Base-by-base conservation (phyloP, 2,113 vertebrate species). In the Nycticryphes semicollaris region DNA sequence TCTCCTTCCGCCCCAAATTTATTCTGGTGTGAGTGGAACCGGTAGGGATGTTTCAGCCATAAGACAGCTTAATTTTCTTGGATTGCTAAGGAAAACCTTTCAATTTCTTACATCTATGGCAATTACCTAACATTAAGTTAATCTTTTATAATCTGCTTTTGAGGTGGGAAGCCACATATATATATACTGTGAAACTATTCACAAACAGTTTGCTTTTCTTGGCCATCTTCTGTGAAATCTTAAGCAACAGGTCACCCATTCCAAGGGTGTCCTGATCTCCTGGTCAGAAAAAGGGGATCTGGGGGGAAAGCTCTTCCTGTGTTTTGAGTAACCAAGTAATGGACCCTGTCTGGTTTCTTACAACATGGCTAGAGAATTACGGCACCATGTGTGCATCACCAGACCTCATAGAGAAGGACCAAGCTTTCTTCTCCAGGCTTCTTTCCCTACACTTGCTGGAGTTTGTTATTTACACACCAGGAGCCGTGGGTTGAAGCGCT, bases 341-440 rank as follows among this genome's bases (percentile, higher is more conserved):
- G 73, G 37, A 33, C 12, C 7, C 1, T 3, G 4, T 19, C 21
- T 33, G 18, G 59, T 67, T 63, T 62, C 31, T 28, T 59, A 10
- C 30, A 69, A 0, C 11, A 7, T 2, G 1, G 3, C 31, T 47
- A n/a, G 54, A 73, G 19, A 31, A 21, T 7, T 15, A 9, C 0
- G 0, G 31, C 31, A 41, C 25, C 22, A 5, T 1, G 0, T 6
- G 28, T 30, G 14, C 35, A 47, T 41, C 51, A 20, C n/a, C 28
- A 63, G 67, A 23, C 12, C n/a, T 23, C 1, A 1, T 16, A 50
- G 41, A 56, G 31, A 75, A 94, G 35, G 39, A 70, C 12, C 35
- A 50, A 35, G 16, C 2, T 77, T 28, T 50, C 56, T 60, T 14
- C 78, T 66, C 31, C 68, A 50, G 11, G 11, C 20, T 63, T 31